These are phyloP conservation scores for Taenioides sp. DNA, from an alignment of 2,797 vertebrate genomes.

Conservation along the genomic window DNA sequence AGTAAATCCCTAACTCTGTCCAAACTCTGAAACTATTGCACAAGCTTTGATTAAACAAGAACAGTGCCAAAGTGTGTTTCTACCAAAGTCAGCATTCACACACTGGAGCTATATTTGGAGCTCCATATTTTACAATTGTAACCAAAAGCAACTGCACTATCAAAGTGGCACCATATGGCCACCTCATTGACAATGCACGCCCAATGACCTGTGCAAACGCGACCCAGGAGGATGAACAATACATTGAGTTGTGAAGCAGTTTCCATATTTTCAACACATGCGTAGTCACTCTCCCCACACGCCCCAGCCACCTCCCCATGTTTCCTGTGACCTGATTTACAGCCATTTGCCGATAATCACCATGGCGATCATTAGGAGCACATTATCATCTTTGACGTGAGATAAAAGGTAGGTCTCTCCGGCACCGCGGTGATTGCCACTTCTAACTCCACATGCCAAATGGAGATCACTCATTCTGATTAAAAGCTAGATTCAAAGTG, in stretches of 20 bases:
- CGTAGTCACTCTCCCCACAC: background rate
- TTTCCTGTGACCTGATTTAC: conserved; percentile 15
- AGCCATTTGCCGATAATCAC: conserved; percentile 9
- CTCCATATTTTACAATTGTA: background rate
- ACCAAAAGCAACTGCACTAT: background rate
- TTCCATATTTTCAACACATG: background rate
- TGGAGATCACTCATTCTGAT: conserved; percentile 11
- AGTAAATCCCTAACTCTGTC: background rate
- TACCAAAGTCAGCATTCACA: background rate
- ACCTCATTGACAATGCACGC: background rate
- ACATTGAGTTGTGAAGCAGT: background rate
- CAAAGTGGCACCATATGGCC: conserved; percentile 6
- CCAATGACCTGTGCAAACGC: background rate
- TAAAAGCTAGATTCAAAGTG: conserved; percentile 3
- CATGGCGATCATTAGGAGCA: conserved; percentile 10
- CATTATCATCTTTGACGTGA: conserved; percentile 23
- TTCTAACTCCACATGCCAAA: conserved; percentile 7
- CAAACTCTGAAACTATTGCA: background rate
- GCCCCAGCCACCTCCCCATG: background rate
- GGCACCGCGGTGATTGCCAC: conserved; percentile 19
- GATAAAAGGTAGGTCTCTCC: conserved; percentile 13
- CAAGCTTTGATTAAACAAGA: too few relatives aligned
- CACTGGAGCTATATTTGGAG: background rate
- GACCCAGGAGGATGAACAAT: background rate
- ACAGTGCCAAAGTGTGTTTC: too few relatives aligned